Conservation (phyloP, 2,797 vertebrate genomes). For the Syngnathus acus region DNA sequence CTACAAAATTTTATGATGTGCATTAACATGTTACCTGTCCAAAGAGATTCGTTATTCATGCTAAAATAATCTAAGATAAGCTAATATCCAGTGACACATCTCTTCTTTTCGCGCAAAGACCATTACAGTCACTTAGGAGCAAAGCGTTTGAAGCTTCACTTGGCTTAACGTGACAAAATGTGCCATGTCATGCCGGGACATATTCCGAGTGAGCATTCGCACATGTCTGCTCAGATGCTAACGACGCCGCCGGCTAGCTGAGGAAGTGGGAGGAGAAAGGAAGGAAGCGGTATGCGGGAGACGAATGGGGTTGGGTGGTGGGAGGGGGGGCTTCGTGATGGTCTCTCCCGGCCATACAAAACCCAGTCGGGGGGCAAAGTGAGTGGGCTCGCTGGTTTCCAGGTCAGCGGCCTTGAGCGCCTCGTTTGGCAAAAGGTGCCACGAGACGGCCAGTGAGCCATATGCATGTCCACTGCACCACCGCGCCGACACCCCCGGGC, state of each 20-base stretch:
- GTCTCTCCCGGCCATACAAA: conserved; percentile 52
- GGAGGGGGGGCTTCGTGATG: conserved; percentile 9
- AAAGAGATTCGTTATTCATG: background rate
- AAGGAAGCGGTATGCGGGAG: background rate
- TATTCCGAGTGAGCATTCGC: conserved; percentile 40
- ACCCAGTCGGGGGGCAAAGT: conserved; percentile 54
- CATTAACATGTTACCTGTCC: background rate
- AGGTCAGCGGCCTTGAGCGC: conserved; percentile 74
- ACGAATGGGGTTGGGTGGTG: background rate
- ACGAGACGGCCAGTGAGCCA: conserved; percentile 55
- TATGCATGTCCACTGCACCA: conserved; percentile 60
- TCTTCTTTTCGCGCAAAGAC: conserved; percentile 17
- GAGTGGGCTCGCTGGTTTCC: conserved; percentile 69
- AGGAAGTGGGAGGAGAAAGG: conserved; percentile 21
- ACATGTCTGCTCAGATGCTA: conserved; percentile 37
- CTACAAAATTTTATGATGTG: background rate
- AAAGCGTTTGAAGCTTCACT: conserved; percentile 37
- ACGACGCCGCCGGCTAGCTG: conserved; percentile 39
- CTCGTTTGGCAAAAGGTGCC: conserved; percentile 67
- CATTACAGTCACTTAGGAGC: conserved; percentile 22
- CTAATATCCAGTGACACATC: background rate
- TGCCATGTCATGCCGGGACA: conserved; percentile 41
- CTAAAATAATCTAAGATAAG: conserved; percentile 2
- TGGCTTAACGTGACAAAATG: conserved; percentile 30
- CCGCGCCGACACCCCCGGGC: conserved; percentile 37